Evolutionary conservation across 2,888 invertebrate species (phyloP).

Genomic region (Patella caerulea): DNA sequence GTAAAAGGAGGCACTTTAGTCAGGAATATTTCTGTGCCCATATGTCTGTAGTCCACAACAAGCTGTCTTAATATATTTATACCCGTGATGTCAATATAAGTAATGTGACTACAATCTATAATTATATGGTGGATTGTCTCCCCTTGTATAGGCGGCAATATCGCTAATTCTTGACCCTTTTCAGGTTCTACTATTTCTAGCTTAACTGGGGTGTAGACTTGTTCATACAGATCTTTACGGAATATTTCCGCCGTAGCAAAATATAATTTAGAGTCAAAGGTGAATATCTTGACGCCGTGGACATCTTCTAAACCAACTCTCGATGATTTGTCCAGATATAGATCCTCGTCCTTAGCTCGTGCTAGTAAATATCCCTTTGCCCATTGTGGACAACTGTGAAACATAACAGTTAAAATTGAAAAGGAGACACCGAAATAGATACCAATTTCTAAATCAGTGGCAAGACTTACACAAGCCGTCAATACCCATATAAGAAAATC

Average conservation of each 20-base stretch:
- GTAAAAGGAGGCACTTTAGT: slow-evolving; percentile 47
- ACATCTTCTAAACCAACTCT: slow-evolving; percentile 14
- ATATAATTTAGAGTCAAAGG: background rate
- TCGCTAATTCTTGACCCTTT: background rate
- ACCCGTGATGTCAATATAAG: slow-evolving; percentile 62
- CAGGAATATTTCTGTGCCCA: slow-evolving; percentile 48
- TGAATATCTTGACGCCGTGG: background rate
- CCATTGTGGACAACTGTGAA: slow-evolving; percentile 40
- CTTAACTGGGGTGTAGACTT: slow-evolving; percentile 15
- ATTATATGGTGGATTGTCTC: slow-evolving; percentile 41
- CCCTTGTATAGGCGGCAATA: slow-evolving; percentile 8
- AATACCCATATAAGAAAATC: slow-evolving; percentile 77
- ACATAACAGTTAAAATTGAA: slow-evolving; percentile 47
- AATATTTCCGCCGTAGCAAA: slow-evolving; percentile 29
- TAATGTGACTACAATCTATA: slow-evolving; percentile 59
- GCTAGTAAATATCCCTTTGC: slow-evolving; percentile 39
- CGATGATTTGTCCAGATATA: slow-evolving; percentile 22
- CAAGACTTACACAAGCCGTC: slow-evolving; percentile 47
- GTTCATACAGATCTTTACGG: slow-evolving; percentile 24
- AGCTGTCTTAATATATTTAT: slow-evolving; percentile 52
- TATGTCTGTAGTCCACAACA: slow-evolving; percentile 40
- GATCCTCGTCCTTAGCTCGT: slow-evolving; percentile 31
- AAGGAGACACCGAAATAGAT: slow-evolving; percentile 53
- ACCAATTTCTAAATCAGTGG: slow-evolving; percentile 59
- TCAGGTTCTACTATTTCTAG: background rate